Evolutionary conservation across 1,140 invertebrate species (phyloP), one percentile per base, ranked within the genome.

Genomic region (Drosophila suzukii): DNA sequence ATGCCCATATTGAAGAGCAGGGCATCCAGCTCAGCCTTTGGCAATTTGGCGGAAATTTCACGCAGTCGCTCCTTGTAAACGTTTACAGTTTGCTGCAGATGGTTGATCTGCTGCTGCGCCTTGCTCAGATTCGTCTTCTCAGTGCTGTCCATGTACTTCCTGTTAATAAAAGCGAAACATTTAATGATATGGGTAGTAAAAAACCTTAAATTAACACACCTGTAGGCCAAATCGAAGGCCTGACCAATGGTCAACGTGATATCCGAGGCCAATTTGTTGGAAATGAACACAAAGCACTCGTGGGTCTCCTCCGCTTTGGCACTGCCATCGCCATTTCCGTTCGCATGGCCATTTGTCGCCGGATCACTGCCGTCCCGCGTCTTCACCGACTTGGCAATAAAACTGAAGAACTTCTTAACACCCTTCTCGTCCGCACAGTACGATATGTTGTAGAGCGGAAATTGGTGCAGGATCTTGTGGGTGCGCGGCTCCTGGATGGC

Each of bases 351-450:
- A 63, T 86, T 91, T 15, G 63, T 81, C 32, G 41, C 15, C 44
- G 66, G 2, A 57, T 76, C 83, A 43, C 36, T 91, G 49, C 95
- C 94, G 17, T 94, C 94, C 49, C 54, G 56, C 24, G 58, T 54
- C 72, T 92, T 92, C 7, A 95, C 95, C 78, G 97, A 97, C 94
- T 99, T 99, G 36, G 98, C 98, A 81, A 99, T 99, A 92, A 99
- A 99, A 85, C 96, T 97, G 27, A 99, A 99, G 93, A 98, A 99
- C 80, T 97, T 97, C 91, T 99, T 99, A 59, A 98, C 98, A 43
- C 97, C 97, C 92, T 99, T 99, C 92, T 99, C 98, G 92, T 99
- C 98, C 6, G 98, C 98, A 93, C 98, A 99, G 93, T 99, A 99
- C 0, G 98, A 99, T 93, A 99, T 99, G 92, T 98, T 95, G 92